Percentiles rank a stretch among this genome's conserved stretches.
phyloP scores from a whole-genome alignment of 2,113 vertebrate species.

The Salvelinus alpinus region DNA sequence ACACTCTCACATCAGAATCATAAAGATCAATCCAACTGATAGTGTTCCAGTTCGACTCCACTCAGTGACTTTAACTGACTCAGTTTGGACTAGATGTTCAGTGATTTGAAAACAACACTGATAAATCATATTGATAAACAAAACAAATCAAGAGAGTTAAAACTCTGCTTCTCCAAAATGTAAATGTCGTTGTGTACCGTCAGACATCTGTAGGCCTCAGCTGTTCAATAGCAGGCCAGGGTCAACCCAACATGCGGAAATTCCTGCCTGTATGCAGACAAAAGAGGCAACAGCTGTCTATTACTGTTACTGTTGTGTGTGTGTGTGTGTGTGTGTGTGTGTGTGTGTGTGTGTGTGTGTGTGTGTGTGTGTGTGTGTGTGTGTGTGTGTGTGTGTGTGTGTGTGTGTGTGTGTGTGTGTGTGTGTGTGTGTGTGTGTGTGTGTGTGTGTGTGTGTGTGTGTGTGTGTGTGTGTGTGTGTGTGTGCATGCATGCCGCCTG shows the following conservation, averaged over 20 bases:
- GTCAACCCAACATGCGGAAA: slow-evolving; percentile 50
- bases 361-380: not conserved
- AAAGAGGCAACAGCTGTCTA: slow-evolving; percentile 73
- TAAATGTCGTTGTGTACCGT: slow-evolving; percentile 48
- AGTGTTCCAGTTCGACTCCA: too few relatives aligned
- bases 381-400: not conserved
- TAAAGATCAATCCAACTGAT: too few relatives aligned
- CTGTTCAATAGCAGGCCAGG: slow-evolving; percentile 58
- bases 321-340: not conserved
- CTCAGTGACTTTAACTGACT: slow-evolving; percentile 64
- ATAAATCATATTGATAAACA: not conserved
- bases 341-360: not conserved
- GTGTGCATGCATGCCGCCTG: not conserved
- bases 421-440: not conserved
- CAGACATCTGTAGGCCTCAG: slow-evolving; percentile 65
- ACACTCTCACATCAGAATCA: too few relatives aligned
- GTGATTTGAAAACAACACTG: slow-evolving; percentile 56
- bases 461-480: not conserved
- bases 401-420: not conserved
- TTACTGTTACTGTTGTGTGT: slow-evolving; percentile 14
- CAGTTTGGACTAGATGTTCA: slow-evolving; percentile 85
- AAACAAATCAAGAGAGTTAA: slow-evolving; percentile 59
- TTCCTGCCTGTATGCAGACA: slow-evolving; percentile 43
- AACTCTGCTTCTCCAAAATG: slow-evolving; percentile 61
- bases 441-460: not conserved